Base-by-base conservation (phyloP, 2,113 vertebrate species). In the Daphoenositta chrysoptera region DNA sequence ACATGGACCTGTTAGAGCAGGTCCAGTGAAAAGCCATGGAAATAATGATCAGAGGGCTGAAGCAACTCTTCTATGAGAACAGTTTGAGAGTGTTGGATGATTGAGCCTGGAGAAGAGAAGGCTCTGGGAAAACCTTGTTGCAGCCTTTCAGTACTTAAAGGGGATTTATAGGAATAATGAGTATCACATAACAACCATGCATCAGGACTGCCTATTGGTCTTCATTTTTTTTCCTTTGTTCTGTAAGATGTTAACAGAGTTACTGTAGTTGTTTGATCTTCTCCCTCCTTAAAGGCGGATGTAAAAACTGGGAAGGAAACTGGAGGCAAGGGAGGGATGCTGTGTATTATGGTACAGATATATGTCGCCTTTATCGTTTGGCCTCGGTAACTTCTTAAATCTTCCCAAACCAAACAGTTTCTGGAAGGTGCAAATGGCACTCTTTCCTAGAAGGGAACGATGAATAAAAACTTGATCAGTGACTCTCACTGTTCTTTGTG, bases 1-100 rank as follows among this genome's bases (percentile, higher is more conserved):
- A 7, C 0, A 1, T 11, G 13, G 18, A 42, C 0, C 6, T 66
- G 3, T 5, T 37, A 4, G 23, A 57, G 7, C 1, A 3, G 11
- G 6, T 84, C 17, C 21, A 61, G 30, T 26, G 13, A 15, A 63
- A 4, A 10, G 7, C 14, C 28, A 8, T 37, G 33, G 45, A 83
- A 66, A 45, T 73, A 69, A 56, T 16, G 14, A n/a, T 14, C 13
- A 17, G 13, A 40, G 17, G 3, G 2, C 24, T 65, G 35, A 33
- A 60, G 11, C 13, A 65, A 2, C 10, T 30, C 1, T 78, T 35
- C 26, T 39, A 0, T 45, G 22, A 60, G 10, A 9, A 54, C 11
- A 60, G 10, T 12, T 18, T 78, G 31, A 53, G 16, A 39, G 12
- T n/a, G 3, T 17, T 90, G 51, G 10, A 10, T 44, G 27, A 8